phyloP scores from a whole-genome alignment of 2,888 invertebrate species.

The Tetanocera ferruginea region DNA sequence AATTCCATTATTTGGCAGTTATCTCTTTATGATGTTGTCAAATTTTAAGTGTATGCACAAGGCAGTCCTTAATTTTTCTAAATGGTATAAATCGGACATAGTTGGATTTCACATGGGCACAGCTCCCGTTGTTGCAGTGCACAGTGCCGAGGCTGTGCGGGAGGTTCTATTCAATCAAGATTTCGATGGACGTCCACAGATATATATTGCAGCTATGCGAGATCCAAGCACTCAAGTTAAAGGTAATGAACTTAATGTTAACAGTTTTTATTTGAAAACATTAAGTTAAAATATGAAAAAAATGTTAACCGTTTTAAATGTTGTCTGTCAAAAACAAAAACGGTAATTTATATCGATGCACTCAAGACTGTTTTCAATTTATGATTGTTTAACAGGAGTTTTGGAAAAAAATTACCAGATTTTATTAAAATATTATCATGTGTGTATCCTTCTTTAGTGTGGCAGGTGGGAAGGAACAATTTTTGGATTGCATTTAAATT shows the following conservation, averaged over 20 bases:
- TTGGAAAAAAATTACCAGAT: not conserved
- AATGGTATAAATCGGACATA: slow-evolving; percentile 74
- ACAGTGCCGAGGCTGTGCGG: slow-evolving; percentile 72
- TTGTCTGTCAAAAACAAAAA: not conserved
- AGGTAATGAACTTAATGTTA: slow-evolving; percentile 53
- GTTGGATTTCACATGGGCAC: slow-evolving; percentile 74
- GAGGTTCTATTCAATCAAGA: slow-evolving; percentile 74
- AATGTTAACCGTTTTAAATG: not conserved
- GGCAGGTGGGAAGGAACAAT: too few relatives aligned
- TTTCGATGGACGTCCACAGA: slow-evolving; percentile 75
- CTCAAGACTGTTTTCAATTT: not conserved
- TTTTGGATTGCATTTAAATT: too few relatives aligned
- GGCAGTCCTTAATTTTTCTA: slow-evolving; percentile 71
- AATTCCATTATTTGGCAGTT: slow-evolving; percentile 76
- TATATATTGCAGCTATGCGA: slow-evolving; percentile 71
- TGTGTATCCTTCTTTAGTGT: too few relatives aligned
- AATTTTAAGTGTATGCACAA: slow-evolving; percentile 72
- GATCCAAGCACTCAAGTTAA: slow-evolving; percentile 66
- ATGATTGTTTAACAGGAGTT: not conserved
- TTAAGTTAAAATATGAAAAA: not conserved
- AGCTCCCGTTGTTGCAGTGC: slow-evolving; percentile 71
- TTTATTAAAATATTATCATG: too few relatives aligned
- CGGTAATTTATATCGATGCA: not conserved
- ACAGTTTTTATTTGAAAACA: not conserved
- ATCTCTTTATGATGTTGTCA: slow-evolving; percentile 73